Evolutionary conservation across 2,888 invertebrate genomes (phyloP), one percentile per base, ranked within the genome.

Genomic region (Tinea trinotella): DNA sequence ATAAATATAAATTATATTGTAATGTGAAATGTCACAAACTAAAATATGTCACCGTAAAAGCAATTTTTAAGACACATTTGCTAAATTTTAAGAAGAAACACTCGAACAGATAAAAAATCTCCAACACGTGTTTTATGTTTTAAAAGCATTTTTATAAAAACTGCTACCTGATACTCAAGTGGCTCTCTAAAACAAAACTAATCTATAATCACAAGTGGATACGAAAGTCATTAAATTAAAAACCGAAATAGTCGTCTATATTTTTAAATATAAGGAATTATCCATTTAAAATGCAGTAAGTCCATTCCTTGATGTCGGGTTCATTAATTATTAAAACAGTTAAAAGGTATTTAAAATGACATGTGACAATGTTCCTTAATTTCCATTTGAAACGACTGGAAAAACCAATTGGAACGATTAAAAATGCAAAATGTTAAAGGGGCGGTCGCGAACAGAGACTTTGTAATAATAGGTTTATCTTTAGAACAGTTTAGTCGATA

Each of bases 91-190:
- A n/a, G 13, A 40, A 40, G 10, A 12, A 6, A 40, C 3, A 12
- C 40, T 3, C 40, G 13, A 40, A 40, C 15, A 48, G n/a, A 17
- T 19, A 20, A 18, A 48, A 15, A 50, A 12, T 13, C 20, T 10
- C n/a, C 3, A 50, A 24, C 50, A 50, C 24, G 18, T 50, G 50
- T 50, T 19, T n/a, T 12, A 50, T n/a, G n/a, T 1, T 24, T 24
- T 50, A 62, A 63, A 62, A 54, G 59, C 60, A 59, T 57, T 59
- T 59, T 50, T 58, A 60, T 63, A 65, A 65, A 59, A 59, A 68
- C 60, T 59, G 57, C 57, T 70, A 72, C 70, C 71, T 71, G 67
- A 60, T 53, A 40, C 57, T 64, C 64, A 68, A 72, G 67, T 66
- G 64, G 18, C 19, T 15, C 4, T 36, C 46, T 4, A 19, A 1